These are phyloP conservation scores for Cercopithecus diana DNA, from an alignment of 2,797 vertebrate genomes.

Conservation along the genomic window DNA sequence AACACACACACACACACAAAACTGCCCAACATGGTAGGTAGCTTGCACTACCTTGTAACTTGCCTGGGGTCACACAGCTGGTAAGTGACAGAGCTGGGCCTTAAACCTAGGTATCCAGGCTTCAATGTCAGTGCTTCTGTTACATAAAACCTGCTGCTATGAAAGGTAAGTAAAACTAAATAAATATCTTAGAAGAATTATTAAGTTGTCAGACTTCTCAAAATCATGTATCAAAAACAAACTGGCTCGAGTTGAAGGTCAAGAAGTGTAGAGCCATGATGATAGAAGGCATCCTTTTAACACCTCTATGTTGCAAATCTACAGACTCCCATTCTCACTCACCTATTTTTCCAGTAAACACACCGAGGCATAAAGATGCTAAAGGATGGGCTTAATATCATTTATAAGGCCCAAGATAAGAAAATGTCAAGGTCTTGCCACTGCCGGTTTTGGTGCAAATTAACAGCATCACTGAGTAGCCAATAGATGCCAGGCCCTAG, in stretches of 20 bases:
- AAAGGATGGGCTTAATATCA: neutral
- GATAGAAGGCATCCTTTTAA: neutral
- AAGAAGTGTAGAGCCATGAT: neutral
- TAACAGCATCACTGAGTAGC: neutral
- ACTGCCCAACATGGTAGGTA: too few species aligned
- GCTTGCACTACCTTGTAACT: neutral
- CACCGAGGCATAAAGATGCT: neutral
- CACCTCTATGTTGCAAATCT: neutral
- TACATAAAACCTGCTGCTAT: neutral
- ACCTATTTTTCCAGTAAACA: neutral
- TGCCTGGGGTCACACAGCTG: neutral
- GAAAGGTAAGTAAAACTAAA: neutral
- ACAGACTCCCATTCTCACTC: neutral
- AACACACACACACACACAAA: too few species aligned
- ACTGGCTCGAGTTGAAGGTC: neutral
- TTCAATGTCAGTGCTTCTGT: neutral
- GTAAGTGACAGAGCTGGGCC: neutral
- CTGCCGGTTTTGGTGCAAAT: neutral
- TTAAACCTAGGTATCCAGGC: neutral
- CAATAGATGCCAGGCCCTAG: too few species aligned
- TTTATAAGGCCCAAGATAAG: neutral
- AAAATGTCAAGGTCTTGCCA: neutral
- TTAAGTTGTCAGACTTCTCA: neutral
- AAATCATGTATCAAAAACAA: neutral
- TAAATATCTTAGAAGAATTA: neutral